Percentiles rank a stretch among this genome's conserved stretches.
Evolutionary conservation across 2,888 invertebrate species (phyloP).

Genomic region (Aleiodes leptofemur): DNA sequence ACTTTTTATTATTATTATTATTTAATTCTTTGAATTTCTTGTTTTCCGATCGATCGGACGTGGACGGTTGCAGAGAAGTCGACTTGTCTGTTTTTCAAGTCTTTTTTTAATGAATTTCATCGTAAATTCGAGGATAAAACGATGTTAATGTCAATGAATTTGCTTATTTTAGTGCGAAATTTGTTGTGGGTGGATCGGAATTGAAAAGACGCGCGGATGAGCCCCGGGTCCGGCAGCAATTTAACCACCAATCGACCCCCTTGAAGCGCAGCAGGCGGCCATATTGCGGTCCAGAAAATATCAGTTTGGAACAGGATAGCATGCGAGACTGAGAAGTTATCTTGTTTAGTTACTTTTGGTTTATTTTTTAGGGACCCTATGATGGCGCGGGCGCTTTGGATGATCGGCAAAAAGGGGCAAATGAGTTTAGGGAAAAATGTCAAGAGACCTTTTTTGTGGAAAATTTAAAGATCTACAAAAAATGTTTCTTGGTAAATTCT

Average conservation of each 20-base stretch:
- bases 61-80: neutral
- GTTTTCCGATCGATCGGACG: slow-evolving; percentile 5
- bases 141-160: neutral
- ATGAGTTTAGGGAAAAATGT: too few relatives aligned
- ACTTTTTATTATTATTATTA: neutral
- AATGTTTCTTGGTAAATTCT: too few relatives aligned
- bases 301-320: slow-evolving; percentile 23
- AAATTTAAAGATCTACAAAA: too few relatives aligned
- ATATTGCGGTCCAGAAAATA: slow-evolving; percentile 39
- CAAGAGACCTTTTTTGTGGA: too few relatives aligned
- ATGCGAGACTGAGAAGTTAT: slow-evolving; percentile 4
- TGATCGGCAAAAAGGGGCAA: too few relatives aligned
- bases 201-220: slow-evolving; percentile 19
- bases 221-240: slow-evolving; percentile 13
- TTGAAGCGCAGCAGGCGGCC: slow-evolving; percentile 28
- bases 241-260: slow-evolving; percentile 14
- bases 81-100: too few relatives aligned
- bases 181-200: slow-evolving; percentile 12
- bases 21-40: neutral
- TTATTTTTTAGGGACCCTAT: too few relatives aligned
- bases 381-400: too few relatives aligned
- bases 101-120: too few relatives aligned
- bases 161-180: neutral
- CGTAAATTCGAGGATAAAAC: too few relatives aligned
- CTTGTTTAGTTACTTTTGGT: too few relatives aligned